phyloP scores from a whole-genome alignment of 2,888 invertebrate species.

The Petrolisthes cinctipes region DNA sequence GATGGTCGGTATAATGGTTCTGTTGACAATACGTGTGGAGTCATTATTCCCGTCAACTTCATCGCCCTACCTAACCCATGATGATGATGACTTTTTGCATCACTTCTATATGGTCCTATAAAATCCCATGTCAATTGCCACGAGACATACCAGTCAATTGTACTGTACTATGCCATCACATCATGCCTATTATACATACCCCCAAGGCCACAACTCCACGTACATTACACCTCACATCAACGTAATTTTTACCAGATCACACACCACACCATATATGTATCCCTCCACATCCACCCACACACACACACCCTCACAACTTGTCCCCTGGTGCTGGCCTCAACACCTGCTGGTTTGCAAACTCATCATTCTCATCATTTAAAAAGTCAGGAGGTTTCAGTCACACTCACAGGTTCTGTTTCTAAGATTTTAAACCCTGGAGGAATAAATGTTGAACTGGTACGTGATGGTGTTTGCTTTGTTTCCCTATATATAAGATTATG shows the following conservation, averaged over 20 bases:
- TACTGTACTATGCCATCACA: neutral
- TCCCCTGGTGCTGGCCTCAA: too few species aligned
- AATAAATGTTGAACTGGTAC: conserved; percentile 12
- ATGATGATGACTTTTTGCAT: too few species aligned
- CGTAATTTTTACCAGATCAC: neutral
- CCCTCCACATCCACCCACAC: neutral
- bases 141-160: neutral
- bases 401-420: neutral
- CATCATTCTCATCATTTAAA: too few species aligned
- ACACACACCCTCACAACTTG: neutral
- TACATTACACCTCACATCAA: neutral
- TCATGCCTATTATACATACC: neutral
- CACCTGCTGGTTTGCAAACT: too few species aligned
- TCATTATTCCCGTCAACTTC: too few species aligned
- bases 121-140: too few species aligned
- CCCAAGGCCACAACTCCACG: neutral
- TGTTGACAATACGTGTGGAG: too few species aligned
- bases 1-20: too few species aligned
- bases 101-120: too few species aligned
- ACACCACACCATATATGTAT: neutral
- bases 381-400: neutral
- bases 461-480: too few species aligned
- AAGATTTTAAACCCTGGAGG: neutral
- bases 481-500: too few species aligned
- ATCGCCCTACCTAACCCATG: too few species aligned